Percentiles rank a stretch among this genome's conserved stretches.
phyloP scores from a whole-genome alignment of 2,888 invertebrate genomes.

The Sicus ferrugineus region DNA sequence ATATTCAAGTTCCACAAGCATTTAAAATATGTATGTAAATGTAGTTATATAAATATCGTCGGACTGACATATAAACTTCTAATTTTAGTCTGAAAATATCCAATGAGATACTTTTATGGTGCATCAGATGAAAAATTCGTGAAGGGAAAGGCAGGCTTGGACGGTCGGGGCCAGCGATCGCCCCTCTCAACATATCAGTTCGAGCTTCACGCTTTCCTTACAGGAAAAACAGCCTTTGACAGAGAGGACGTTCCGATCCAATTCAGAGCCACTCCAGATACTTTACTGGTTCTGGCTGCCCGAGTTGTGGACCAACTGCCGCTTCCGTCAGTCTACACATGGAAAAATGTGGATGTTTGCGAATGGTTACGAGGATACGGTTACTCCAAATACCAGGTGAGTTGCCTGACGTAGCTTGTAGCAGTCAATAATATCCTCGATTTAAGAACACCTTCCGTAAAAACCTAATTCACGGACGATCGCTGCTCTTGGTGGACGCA shows the following conservation, averaged over 20 bases:
- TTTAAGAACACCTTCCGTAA: conserved; percentile 63
- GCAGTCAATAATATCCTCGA: neutral
- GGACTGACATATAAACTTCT: neutral
- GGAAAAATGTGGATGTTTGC: conserved; percentile 66
- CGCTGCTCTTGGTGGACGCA: conserved; percentile 66
- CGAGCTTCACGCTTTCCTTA: conserved; percentile 47
- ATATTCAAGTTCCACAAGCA: neutral
- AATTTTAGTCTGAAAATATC: neutral
- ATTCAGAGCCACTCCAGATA: conserved; percentile 63
- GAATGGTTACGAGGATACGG: conserved; percentile 66
- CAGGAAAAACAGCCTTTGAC: conserved; percentile 52
- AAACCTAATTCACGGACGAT: conserved; percentile 65
- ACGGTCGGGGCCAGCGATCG: neutral
- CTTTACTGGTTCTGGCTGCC: conserved; percentile 61
- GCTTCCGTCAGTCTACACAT: conserved; percentile 65
- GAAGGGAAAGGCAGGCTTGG: neutral
- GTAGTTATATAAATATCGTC: neutral
- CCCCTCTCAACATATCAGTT: conserved; percentile 43
- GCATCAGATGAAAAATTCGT: conserved; percentile 44
- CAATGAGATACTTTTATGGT: conserved; percentile 46
- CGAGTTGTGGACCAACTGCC: conserved; percentile 62
- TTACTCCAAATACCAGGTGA: conserved; percentile 67
- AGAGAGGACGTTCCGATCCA: conserved; percentile 47
- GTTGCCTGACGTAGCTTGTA: neutral
- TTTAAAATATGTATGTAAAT: neutral